A percentile compares a stretch with the other conserved stretches of the same genome.
phyloP scores from a whole-genome alignment of 1,140 invertebrate species.

The Zaprionus kolodkinae region DNA sequence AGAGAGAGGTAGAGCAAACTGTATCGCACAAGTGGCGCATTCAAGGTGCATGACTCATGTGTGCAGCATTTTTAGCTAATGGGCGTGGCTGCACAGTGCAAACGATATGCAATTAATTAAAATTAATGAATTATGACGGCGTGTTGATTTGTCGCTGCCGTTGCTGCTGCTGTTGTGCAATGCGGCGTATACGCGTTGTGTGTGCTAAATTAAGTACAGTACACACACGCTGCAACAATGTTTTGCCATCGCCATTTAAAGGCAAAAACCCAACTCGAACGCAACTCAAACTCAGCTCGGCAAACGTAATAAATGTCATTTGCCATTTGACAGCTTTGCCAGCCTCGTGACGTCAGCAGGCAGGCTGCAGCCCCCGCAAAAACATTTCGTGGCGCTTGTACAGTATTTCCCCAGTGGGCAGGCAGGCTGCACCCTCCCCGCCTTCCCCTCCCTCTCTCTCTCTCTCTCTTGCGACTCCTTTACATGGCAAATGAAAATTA shows the following conservation, averaged over 20 bases:
- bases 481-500: conserved; percentile 63
- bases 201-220: conserved; percentile 28
- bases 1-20: background rate
- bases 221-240: no score
- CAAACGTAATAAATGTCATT: conserved; percentile 69
- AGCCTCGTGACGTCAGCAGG: conserved; percentile 37
- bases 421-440: background rate
- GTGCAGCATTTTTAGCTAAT: background rate
- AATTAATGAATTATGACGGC: conserved; percentile 76
- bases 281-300: background rate
- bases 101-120: conserved; percentile 69
- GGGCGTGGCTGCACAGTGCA: background rate
- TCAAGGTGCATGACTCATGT: conserved; percentile 12
- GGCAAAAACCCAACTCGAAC: conserved; percentile 5
- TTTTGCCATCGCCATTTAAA: conserved; percentile 42
- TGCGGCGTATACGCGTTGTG: conserved; percentile 47
- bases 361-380: conserved; percentile 10
- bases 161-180: conserved; percentile 29
- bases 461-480: conserved; percentile 43
- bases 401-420: conserved; percentile 13
- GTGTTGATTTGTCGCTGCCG: conserved; percentile 73
- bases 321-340: conserved; percentile 49
- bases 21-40: conserved; percentile 2
- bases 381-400: conserved; percentile 20
- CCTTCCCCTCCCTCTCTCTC: background rate